A percentile compares a stretch with the other conserved stretches of the same genome.
Conservation (phyloP, 2,797 vertebrate species). For the Sebastes cheni region DNA sequence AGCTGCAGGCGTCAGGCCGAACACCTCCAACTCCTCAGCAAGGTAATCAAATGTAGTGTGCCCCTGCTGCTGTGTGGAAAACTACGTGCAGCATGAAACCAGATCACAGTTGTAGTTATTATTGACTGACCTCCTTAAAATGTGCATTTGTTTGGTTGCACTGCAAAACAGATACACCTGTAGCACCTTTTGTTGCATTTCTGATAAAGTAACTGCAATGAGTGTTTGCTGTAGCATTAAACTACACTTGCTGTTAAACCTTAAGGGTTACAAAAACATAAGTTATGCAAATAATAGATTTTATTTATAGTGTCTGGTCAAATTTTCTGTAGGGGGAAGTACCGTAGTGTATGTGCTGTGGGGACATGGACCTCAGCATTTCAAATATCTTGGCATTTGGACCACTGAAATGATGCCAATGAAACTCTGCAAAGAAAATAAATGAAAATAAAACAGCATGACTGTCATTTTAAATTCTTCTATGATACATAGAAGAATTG, state of each 20-base stretch:
- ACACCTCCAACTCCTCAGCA: slow-evolving; percentile 1
- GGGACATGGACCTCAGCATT: neutral
- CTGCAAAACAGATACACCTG: neutral
- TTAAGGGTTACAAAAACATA: neutral
- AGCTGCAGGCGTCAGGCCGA: neutral
- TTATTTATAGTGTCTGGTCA: neutral
- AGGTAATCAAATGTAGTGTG: neutral
- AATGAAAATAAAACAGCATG: neutral
- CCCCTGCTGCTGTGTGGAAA: neutral
- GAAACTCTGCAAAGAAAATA: neutral
- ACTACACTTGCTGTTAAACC: neutral
- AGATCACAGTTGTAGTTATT: neutral
- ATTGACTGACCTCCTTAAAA: neutral
- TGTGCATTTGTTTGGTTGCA: neutral
- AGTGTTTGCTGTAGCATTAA: neutral
- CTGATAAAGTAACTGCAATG: neutral
- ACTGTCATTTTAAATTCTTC: neutral
- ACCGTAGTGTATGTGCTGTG: neutral
- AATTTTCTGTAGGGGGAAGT: neutral
- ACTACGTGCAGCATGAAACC: neutral
- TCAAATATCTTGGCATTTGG: neutral
- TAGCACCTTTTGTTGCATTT: neutral
- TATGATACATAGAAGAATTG: neutral
- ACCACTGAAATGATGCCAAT: neutral
- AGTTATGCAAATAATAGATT: neutral